These are phyloP conservation scores for Hippopotamyrus pictus DNA, from an alignment of 2,797 vertebrate species.

Conservation along the genomic window DNA sequence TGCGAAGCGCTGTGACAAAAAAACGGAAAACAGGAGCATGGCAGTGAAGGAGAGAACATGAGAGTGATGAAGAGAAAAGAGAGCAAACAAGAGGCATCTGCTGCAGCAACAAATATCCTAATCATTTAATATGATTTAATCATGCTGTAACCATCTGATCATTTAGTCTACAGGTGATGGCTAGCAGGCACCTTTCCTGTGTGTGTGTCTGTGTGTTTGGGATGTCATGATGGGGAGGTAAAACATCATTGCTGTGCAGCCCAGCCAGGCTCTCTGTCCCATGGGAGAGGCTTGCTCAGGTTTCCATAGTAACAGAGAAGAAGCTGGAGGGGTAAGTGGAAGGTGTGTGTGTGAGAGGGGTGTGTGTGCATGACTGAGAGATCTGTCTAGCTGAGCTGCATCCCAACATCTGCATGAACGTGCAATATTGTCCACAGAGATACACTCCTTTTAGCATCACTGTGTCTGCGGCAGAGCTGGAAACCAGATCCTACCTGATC, in stretches of 20 bases:
- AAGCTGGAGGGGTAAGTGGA: slow-evolving; percentile 29
- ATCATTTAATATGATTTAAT: neutral
- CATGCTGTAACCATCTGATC: neutral
- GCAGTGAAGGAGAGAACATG: neutral
- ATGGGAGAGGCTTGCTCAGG: slow-evolving; percentile 33
- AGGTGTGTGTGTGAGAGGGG: neutral
- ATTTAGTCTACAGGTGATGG: neutral
- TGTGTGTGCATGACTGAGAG: neutral
- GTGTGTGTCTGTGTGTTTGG: neutral
- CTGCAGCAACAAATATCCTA: neutral
- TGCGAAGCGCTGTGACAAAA: neutral
- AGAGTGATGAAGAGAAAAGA: neutral
- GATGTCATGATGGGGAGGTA: neutral
- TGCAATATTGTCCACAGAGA: slow-evolving; percentile 12
- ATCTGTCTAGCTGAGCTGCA: neutral
- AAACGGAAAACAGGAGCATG: neutral
- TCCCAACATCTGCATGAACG: neutral
- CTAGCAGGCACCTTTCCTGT: neutral
- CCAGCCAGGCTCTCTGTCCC: slow-evolving; percentile 35
- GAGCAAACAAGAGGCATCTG: neutral
- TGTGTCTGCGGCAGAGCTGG: neutral
- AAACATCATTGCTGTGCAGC: slow-evolving; percentile 36
- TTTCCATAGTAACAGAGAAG: slow-evolving; percentile 44
- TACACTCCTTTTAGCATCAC: neutral
- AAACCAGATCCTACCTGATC: slow-evolving; percentile 71